Percentiles rank a stretch among this genome's conserved stretches.
These are phyloP conservation scores for Cyanocitta stelleri DNA, from an alignment of 2,113 vertebrate species.

Conservation along the genomic window DNA sequence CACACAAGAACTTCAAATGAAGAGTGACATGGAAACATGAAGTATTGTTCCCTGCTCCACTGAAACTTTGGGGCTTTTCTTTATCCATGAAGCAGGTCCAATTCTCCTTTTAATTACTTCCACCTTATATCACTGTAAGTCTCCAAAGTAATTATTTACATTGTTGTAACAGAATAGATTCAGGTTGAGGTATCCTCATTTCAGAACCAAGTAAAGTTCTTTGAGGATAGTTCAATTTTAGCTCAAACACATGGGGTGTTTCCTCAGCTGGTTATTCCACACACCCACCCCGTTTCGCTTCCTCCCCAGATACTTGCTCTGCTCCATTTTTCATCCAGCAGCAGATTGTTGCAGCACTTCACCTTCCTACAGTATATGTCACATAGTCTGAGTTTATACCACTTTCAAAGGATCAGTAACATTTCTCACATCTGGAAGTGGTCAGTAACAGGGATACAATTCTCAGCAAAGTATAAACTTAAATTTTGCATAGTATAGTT, in stretches of 20 bases:
- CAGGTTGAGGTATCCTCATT: background rate
- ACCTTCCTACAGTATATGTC: background rate
- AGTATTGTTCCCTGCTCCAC: background rate
- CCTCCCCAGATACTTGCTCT: background rate
- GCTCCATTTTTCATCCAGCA: background rate
- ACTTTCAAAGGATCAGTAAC: background rate
- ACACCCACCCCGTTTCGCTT: background rate
- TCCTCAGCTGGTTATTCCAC: background rate
- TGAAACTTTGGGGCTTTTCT: background rate
- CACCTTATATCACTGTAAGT: background rate
- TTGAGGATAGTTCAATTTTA: background rate
- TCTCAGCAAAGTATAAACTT: background rate
- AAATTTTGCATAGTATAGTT: background rate
- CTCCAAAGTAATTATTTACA: background rate
- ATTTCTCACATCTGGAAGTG: background rate
- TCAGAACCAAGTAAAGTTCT: background rate
- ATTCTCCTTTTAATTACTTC: background rate
- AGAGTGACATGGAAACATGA: background rate
- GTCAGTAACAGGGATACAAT: background rate
- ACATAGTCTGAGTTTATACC: background rate
- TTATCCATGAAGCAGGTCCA: background rate
- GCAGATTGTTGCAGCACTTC: background rate
- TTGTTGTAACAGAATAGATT: background rate
- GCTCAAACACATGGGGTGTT: background rate
- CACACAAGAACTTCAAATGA: background rate